These are phyloP conservation scores for Camponotus floridanus DNA, from an alignment of 1,140 invertebrate species.

Conservation along the genomic window DNA sequence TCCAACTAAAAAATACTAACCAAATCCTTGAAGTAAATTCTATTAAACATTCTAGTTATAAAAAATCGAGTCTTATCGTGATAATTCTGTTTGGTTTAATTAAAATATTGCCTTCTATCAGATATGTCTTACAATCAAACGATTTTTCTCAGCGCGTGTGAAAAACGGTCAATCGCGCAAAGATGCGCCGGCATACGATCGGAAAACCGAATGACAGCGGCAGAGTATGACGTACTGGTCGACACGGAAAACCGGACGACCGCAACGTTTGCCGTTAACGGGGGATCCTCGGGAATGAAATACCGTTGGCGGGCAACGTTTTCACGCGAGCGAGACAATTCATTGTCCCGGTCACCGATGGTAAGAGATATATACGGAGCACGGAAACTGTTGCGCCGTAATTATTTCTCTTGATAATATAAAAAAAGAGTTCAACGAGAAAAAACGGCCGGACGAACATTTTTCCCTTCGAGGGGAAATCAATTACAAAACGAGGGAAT, in stretches of 20 bases:
- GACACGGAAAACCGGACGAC: conserved; percentile 27
- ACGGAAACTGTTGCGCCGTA: neutral
- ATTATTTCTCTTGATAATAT: conserved; percentile 23
- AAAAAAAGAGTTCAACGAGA: neutral
- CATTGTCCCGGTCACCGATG: conserved; percentile 1
- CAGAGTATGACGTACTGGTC: conserved; percentile 21
- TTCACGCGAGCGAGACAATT: conserved; percentile 48
- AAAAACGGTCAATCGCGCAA: neutral
- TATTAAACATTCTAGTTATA: no score
- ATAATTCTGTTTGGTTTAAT: no score
- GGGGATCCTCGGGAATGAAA: conserved; percentile 48
- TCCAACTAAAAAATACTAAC: no score
- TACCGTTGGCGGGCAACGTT: conserved; percentile 33
- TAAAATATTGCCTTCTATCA: no score
- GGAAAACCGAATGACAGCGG: conserved; percentile 1
- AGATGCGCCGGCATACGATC: neutral
- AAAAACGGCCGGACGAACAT: neutral
- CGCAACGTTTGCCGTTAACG: conserved; percentile 52
- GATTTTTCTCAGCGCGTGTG: neutral
- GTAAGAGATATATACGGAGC: neutral
- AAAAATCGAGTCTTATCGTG: no score
- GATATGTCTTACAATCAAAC: no score
- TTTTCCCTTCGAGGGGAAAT: neutral
- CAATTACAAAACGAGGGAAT: neutral
- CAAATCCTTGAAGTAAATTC: no score